Evolutionary conservation across 2,113 vertebrate genomes (phyloP).

Genomic region (Ptyas mucosa): DNA sequence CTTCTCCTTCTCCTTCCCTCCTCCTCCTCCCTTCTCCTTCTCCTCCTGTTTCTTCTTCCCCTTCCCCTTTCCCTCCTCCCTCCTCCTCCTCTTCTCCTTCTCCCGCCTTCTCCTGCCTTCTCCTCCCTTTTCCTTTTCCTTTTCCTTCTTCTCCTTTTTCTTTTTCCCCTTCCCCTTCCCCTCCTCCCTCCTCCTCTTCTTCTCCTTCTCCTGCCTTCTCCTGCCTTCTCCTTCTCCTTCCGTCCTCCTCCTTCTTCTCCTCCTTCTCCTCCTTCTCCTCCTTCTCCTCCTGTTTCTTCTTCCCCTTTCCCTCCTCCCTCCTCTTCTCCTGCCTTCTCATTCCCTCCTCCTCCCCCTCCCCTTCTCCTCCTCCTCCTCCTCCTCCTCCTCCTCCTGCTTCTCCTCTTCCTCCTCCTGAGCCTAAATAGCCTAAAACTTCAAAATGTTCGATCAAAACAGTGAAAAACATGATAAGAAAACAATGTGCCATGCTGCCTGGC

Average conservation of each 20-base stretch:
- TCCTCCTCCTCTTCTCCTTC: too few relatives aligned
- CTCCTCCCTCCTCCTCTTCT: accelerated
- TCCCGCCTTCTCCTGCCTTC: too few relatives aligned
- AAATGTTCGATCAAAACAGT: background rate
- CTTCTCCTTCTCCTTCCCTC: too few relatives aligned
- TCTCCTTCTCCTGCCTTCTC: accelerated
- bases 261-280: too few relatives aligned
- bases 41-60: accelerated
- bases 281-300: too few relatives aligned
- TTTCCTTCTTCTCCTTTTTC: too few relatives aligned
- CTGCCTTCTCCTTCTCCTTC: accelerated
- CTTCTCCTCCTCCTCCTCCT: background rate
- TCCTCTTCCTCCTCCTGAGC: background rate
- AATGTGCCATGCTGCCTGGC: background rate
- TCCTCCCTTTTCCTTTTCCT: too few relatives aligned
- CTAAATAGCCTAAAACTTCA: background rate
- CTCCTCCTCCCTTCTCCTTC: too few relatives aligned
- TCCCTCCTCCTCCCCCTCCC: accelerated
- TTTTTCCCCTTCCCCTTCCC: background rate
- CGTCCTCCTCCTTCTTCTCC: too few relatives aligned
- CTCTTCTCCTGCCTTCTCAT: accelerated
- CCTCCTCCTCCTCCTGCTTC: background rate
- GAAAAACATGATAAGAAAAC: background rate
- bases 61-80: background rate
- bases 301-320: too few relatives aligned